Conservation (phyloP, 2,888 invertebrate species). For the Apodemia mormo region DNA sequence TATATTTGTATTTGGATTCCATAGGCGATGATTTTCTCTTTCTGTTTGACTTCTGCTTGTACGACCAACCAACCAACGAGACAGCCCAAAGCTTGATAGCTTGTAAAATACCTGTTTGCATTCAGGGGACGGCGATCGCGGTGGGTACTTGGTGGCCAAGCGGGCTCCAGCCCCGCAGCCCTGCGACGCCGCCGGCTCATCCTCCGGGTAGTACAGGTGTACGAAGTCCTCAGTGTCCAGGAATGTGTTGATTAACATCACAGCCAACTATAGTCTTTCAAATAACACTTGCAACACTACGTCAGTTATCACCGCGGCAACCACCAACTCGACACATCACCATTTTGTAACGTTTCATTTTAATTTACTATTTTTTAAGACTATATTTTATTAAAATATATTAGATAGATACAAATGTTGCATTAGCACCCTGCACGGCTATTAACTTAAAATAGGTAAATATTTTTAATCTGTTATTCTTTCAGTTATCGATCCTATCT, state of each 20-base stretch:
- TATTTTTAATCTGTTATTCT: too few relatives aligned
- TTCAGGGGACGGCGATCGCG: constrained; percentile 68
- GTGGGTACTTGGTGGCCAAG: constrained; percentile 71
- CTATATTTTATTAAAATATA: constrained; percentile 57
- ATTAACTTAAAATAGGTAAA: not conserved
- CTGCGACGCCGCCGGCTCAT: constrained; percentile 63
- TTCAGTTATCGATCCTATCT: too few relatives aligned
- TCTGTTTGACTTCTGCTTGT: too few relatives aligned
- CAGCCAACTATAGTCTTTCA: constrained; percentile 59
- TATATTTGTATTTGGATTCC: too few relatives aligned
- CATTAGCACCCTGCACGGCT: constrained; percentile 56
- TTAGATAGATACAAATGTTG: constrained; percentile 67
- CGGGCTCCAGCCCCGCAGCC: constrained; percentile 75
- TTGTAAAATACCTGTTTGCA: constrained; percentile 60
- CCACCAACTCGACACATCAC: constrained; percentile 54
- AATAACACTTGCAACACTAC: constrained; percentile 39
- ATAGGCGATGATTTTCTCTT: too few relatives aligned
- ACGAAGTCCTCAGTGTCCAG: constrained; percentile 81
- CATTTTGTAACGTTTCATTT: constrained; percentile 66
- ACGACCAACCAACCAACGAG: too few relatives aligned
- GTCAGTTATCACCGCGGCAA: constrained; percentile 68
- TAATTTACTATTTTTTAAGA: constrained; percentile 38
- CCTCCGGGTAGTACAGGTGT: constrained; percentile 76
- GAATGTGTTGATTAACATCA: constrained; percentile 79
- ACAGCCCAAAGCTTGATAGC: not conserved